Evolutionary conservation across 1,140 invertebrate species (phyloP).

Genomic region (Subanguina moxae): DNA sequence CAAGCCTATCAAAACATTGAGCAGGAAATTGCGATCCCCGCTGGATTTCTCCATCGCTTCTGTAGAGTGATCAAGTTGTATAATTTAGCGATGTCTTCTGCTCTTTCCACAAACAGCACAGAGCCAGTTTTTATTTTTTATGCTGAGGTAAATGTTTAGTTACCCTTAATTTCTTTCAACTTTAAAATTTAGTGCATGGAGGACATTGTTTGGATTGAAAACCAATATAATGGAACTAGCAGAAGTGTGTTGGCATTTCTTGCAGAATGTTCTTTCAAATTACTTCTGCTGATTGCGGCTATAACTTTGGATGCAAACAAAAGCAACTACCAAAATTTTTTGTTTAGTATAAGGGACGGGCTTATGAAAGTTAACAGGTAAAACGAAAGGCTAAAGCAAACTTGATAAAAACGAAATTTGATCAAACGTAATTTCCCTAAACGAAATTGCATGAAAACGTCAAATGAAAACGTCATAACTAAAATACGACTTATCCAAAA

Average conservation of each 20-base stretch:
- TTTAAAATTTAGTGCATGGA: slow-evolving; percentile 4
- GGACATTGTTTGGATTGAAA: not conserved
- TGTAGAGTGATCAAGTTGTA: slow-evolving; percentile 20
- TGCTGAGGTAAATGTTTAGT: not conserved
- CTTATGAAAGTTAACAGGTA: no score
- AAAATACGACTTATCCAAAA: no score
- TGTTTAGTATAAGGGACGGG: no score
- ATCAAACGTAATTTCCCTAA: no score
- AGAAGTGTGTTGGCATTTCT: not conserved
- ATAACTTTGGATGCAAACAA: not conserved
- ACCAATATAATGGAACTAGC: not conserved
- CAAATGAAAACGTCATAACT: no score
- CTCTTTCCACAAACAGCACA: not conserved
- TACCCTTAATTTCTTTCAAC: not conserved
- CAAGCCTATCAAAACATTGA: slow-evolving; percentile 20
- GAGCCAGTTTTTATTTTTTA: not conserved
- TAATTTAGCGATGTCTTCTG: slow-evolving; percentile 8
- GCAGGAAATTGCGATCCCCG: slow-evolving; percentile 21
- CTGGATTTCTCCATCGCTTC: slow-evolving; percentile 18
- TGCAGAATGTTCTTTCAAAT: not conserved
- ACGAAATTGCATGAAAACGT: no score
- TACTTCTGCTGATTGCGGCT: not conserved
- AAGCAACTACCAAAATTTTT: not conserved
- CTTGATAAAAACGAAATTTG: no score
- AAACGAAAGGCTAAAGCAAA: no score